Evolutionary conservation across 2,797 vertebrate genomes (phyloP).

Genomic region (Phrynocephalus forsythii): DNA sequence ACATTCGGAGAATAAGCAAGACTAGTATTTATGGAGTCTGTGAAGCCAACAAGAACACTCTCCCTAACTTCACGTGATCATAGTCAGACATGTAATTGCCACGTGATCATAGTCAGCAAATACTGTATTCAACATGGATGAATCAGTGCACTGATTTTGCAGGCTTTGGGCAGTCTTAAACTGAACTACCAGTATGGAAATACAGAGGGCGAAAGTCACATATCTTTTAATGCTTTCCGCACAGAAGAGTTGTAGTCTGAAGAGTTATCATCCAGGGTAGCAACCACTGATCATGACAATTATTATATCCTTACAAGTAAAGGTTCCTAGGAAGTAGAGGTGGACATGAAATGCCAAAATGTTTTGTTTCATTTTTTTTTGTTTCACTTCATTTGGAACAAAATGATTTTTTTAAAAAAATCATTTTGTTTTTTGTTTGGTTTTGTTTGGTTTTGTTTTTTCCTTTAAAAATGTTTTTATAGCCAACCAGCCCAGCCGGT

Average conservation of each 20-base stretch:
- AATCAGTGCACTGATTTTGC: background rate
- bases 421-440: too few species aligned
- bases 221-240: background rate
- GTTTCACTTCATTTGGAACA: too few species aligned
- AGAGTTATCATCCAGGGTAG: background rate
- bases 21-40: too few species aligned
- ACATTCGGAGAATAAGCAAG: too few species aligned
- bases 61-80: background rate
- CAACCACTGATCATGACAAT: background rate
- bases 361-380: too few species aligned
- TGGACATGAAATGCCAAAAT: too few species aligned
- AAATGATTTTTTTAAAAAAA: too few species aligned
- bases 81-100: background rate
- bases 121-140: background rate
- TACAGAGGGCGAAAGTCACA: background rate
- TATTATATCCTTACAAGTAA: conserved; percentile 9
- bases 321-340: background rate
- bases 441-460: too few species aligned
- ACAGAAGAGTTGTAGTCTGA: background rate
- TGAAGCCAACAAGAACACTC: too few species aligned
- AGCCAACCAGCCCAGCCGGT: too few species aligned
- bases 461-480: too few species aligned
- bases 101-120: background rate
- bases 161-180: background rate
- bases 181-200: background rate